Percentiles rank a stretch among this genome's conserved stretches.
Conservation (phyloP, 2,797 vertebrate species). For the Dermochelys coriacea region DNA sequence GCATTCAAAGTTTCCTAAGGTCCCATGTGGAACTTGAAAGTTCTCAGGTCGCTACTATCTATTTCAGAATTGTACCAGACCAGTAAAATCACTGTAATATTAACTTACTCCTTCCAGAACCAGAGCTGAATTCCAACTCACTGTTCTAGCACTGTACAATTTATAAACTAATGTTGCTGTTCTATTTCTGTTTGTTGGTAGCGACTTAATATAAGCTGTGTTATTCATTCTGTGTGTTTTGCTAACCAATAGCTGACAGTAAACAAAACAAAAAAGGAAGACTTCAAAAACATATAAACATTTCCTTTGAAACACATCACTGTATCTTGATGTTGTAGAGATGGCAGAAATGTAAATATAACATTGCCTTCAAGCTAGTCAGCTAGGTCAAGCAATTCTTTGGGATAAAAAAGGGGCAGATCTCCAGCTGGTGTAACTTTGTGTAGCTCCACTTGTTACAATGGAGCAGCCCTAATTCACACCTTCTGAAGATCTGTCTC, state of each 20-base stretch:
- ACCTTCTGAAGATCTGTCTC: not conserved
- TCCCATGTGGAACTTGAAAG: not conserved
- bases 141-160: not conserved
- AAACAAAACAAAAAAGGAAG: not conserved
- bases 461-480: not conserved
- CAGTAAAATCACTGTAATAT: not conserved
- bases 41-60: accelerated
- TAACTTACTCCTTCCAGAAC: conserved; percentile 5
- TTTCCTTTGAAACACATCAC: not conserved
- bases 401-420: not conserved
- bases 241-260: not conserved
- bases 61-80: not conserved
- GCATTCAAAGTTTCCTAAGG: not conserved
- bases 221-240: not conserved
- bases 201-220: not conserved
- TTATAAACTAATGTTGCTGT: not conserved
- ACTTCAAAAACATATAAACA: not conserved
- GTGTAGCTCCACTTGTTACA: not conserved
- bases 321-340: not conserved
- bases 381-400: not conserved
- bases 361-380: not conserved
- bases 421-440: not conserved
- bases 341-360: not conserved
- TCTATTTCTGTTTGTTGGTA: not conserved
- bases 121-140: not conserved